Evolutionary conservation across 2,888 invertebrate genomes (phyloP), one percentile per base, ranked within the genome.

Genomic region (Neria commutata): DNA sequence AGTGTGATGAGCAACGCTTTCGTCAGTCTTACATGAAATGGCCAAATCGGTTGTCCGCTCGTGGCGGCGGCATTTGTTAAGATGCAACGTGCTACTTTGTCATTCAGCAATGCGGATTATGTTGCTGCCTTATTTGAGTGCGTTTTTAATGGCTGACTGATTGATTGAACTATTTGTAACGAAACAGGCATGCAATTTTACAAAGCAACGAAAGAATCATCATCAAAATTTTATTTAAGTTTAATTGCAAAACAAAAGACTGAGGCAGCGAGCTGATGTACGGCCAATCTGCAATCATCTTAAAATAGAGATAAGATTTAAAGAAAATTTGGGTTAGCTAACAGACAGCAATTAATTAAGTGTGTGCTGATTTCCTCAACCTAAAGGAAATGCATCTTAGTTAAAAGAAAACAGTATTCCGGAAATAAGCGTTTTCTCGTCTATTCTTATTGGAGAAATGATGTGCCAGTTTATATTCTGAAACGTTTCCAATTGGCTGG

Each of bases 1-100:
- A 54, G 58, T 58, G 58, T 54, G 58, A 58, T 58, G 58, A 58
- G 47, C 50, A 49, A 50, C 45, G 58, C 25, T n/a, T n/a, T n/a
- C 45, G 58, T 46, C 49, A 54, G 40, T 56, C 49, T 54, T 42
- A 25, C 48, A 29, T 53, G 46, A 54, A 54, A 25, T 34, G 23
- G 56, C 51, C 45, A 46, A 29, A 26, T 42, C 14, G 21, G 26
- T 34, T 6, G 54, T 46, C 14, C 19, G 23, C 8, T 51, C 23
- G 52, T 42, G 19, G 10, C 29, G 17, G 19, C 8, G 23, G 17
- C 25, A 52, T 26, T 54, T 45, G 53, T 25, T 19, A 54, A 54
- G 42, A 52, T 26, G 52, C 16, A 16, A 16, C 19, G 14, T 24
- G 23, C 16, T 16, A 17, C 21, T n/a, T 24, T 42, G 56, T 29